Conservation (phyloP, 2,888 invertebrate species). For the Conchocele bisecta region DNA sequence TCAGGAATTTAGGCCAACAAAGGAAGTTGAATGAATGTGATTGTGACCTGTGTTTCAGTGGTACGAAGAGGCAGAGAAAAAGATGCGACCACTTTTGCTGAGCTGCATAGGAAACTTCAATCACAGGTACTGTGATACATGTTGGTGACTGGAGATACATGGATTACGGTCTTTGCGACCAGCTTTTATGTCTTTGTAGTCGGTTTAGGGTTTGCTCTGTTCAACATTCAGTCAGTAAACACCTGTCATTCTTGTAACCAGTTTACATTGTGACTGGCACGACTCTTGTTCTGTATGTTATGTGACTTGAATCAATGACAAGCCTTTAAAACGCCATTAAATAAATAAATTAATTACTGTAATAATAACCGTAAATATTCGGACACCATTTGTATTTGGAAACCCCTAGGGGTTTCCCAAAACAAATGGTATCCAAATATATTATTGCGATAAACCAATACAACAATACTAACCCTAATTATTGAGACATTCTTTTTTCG, state of each 20-base stretch:
- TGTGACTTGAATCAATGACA: neutral
- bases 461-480: no score
- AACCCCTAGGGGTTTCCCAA: no score
- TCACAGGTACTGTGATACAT: slow-evolving; percentile 71
- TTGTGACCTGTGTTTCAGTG: slow-evolving; percentile 71
- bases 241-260: neutral
- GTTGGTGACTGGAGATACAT: neutral
- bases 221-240: no score
- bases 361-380: no score
- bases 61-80: slow-evolving; percentile 77
- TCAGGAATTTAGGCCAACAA: no score
- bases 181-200: neutral
- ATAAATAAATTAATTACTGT: no score
- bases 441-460: no score
- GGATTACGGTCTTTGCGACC: neutral
- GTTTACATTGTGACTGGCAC: neutral
- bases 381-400: no score
- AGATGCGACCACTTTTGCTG: slow-evolving; percentile 82
- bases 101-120: slow-evolving; percentile 83
- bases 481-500: no score
- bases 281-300: neutral
- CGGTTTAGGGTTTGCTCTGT: neutral
- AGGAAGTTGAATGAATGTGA: no score
- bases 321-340: no score
- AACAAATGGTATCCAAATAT: no score